These are phyloP conservation scores for Drosophila erecta DNA, from an alignment of 1,140 invertebrate species.

Conservation along the genomic window DNA sequence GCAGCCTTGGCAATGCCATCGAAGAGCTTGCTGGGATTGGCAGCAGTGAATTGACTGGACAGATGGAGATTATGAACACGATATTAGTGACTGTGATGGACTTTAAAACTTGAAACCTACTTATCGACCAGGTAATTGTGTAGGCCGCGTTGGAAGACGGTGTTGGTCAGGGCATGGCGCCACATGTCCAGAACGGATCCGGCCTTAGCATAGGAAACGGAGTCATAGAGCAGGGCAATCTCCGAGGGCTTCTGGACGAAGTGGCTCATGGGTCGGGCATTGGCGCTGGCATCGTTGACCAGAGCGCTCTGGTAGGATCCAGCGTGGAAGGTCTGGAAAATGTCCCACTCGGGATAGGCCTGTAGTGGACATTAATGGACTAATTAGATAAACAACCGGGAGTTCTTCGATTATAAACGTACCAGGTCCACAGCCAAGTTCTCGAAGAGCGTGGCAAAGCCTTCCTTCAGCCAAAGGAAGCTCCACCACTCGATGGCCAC, in stretches of 20 bases:
- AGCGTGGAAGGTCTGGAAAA: conserved; percentile 92
- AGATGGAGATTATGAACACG: not conserved
- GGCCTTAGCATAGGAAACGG: conserved; percentile 90
- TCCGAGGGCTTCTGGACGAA: conserved; percentile 89
- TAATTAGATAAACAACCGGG: too few species aligned
- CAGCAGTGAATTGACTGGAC: conserved; percentile 84
- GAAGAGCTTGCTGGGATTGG: conserved; percentile 89
- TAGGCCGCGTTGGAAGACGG: conserved; percentile 93
- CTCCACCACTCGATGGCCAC: conserved; percentile 88
- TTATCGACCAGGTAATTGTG: conserved; percentile 90
- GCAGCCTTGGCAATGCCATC: conserved; percentile 87
- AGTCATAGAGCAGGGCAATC: conserved; percentile 91
- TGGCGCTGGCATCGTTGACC: conserved; percentile 87
- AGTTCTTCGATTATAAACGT: not conserved
- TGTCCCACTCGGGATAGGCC: conserved; percentile 89
- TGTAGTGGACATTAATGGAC: conserved; percentile 40
- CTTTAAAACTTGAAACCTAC: conserved; percentile 72
- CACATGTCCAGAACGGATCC: conserved; percentile 95
- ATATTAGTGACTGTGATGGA: not conserved
- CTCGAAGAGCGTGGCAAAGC: conserved; percentile 86
- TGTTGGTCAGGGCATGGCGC: conserved; percentile 93
- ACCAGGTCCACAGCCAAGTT: conserved; percentile 69
- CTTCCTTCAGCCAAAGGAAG: conserved; percentile 87
- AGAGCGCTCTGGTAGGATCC: conserved; percentile 88
- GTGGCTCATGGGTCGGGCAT: conserved; percentile 90